phyloP scores from a whole-genome alignment of 2,888 invertebrate species.

The Acrocyrtus sp. region DNA sequence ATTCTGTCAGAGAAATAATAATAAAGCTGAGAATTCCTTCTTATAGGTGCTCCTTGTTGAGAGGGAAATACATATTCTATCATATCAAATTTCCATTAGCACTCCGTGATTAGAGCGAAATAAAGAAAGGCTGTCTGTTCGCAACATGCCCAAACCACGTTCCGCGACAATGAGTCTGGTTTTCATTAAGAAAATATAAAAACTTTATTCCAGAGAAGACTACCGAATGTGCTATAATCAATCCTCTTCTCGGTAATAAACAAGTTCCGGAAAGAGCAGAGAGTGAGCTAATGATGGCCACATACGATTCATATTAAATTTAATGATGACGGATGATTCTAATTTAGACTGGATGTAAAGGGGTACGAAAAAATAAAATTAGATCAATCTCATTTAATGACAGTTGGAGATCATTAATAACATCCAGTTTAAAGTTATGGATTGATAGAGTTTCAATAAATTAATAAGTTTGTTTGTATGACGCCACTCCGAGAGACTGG shows the following conservation, averaged over 20 bases:
- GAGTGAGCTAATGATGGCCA: conserved; percentile 4
- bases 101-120: conserved; percentile 9
- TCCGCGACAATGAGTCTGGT: conserved; percentile 18
- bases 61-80: neutral
- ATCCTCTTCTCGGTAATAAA: neutral
- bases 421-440: no score
- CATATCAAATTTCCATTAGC: conserved; percentile 30
- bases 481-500: no score
- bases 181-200: conserved; percentile 5
- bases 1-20: neutral
- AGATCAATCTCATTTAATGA: conserved; percentile 33
- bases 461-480: no score
- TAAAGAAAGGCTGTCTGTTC: conserved; percentile 15
- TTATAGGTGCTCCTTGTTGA: no score
- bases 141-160: conserved; percentile 32
- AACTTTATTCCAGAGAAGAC: neutral
- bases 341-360: conserved; percentile 7
- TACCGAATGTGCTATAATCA: neutral
- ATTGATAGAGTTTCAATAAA: no score
- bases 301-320: neutral
- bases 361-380: no score
- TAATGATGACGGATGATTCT: conserved; percentile 33
- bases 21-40: no score
- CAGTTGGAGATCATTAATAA: conserved; percentile 29
- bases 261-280: neutral